These are phyloP conservation scores for Parnassius mnemosyne DNA, from an alignment of 2,888 invertebrate species.

Conservation along the genomic window DNA sequence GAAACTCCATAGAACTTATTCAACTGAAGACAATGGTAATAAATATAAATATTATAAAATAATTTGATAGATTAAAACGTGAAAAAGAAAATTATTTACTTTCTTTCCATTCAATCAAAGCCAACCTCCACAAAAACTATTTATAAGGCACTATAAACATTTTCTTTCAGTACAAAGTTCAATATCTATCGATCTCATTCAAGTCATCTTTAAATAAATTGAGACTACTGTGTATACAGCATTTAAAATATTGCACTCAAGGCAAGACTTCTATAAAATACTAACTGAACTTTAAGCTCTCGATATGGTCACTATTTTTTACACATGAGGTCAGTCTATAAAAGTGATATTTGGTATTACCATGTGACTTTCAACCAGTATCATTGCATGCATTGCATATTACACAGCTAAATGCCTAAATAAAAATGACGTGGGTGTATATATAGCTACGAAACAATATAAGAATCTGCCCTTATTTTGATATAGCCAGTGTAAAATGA, in stretches of 20 bases:
- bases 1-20: too few species aligned
- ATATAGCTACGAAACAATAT: too few species aligned
- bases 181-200: conserved; percentile 9
- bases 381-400: conserved; percentile 1
- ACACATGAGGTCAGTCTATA: conserved; percentile 27
- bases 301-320: conserved; percentile 34
- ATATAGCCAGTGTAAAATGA: too few species aligned
- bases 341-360: conserved; percentile 25
- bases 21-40: not conserved
- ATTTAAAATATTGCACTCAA: conserved; percentile 18
- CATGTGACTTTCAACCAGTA: not conserved
- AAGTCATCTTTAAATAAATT: not conserved
- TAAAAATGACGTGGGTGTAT: not conserved
- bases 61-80: not conserved
- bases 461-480: too few species aligned
- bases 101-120: conserved; percentile 1
- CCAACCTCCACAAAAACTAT: conserved; percentile 3
- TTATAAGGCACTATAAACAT: conserved; percentile 14
- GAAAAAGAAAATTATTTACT: not conserved
- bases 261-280: conserved; percentile 20
- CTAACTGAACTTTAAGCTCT: conserved; percentile 29
- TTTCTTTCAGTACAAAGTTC: not conserved
- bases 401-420: conserved; percentile 16
- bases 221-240: conserved; percentile 15
- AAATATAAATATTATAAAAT: not conserved